Conservation (phyloP, 2,888 invertebrate genomes). For the Apamea monoglypha region DNA sequence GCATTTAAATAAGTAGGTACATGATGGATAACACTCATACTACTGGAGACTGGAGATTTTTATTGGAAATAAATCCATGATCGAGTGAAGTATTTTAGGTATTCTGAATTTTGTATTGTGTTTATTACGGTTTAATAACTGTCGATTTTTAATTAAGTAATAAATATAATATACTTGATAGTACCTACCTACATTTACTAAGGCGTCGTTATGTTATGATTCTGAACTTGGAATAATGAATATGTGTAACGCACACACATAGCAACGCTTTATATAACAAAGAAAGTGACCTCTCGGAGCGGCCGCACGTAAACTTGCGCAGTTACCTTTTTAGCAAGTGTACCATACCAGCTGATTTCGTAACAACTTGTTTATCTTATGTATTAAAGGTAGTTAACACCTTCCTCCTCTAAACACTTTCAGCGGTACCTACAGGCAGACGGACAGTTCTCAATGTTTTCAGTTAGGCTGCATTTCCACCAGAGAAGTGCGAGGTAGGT, state of each 20-base stretch:
- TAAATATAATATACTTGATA: not conserved
- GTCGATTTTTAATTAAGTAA: not conserved
- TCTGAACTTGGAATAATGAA: conserved; percentile 54
- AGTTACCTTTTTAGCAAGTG: conserved; percentile 60
- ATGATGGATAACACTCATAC: not conserved
- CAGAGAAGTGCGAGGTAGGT: not conserved
- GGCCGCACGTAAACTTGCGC: conserved; percentile 68
- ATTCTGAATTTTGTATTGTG: not conserved
- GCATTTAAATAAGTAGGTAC: not conserved
- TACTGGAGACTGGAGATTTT: not conserved
- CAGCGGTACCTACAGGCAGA: conserved; percentile 15
- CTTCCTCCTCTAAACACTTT: conserved; percentile 23
- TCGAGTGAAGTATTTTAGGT: not conserved
- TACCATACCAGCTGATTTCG: conserved; percentile 39
- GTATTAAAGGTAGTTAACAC: conserved; percentile 37
- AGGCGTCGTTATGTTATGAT: conserved; percentile 8
- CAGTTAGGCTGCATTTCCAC: not conserved
- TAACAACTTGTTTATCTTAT: conserved; percentile 52
- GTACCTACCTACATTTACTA: not conserved
- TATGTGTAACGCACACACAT: conserved; percentile 53
- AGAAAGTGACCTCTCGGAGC: conserved; percentile 68
- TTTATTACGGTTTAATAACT: not conserved
- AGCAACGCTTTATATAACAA: conserved; percentile 69
- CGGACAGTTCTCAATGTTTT: conserved; percentile 3
- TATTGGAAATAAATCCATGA: not conserved